Evolutionary conservation across 2,888 invertebrate species (phyloP).

Genomic region (Bellardia bayeri): DNA sequence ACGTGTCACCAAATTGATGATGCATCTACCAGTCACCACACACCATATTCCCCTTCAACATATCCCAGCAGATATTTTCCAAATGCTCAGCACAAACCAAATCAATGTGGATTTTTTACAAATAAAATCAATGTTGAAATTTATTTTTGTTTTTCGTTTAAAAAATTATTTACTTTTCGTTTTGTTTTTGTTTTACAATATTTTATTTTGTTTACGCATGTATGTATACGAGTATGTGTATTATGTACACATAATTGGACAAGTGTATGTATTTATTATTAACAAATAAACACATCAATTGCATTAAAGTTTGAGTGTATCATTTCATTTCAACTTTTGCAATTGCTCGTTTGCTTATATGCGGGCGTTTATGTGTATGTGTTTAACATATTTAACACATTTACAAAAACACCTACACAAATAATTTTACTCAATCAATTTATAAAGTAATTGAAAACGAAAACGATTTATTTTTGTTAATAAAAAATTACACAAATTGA

Average conservation of each 20-base stretch:
- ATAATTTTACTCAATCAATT: constrained; percentile 65
- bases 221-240: too few relatives aligned
- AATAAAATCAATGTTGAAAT: constrained; percentile 52
- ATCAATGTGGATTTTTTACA: constrained; percentile 51
- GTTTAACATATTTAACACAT: constrained; percentile 35
- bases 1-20: constrained; percentile 52
- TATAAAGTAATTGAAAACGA: constrained; percentile 65
- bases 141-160: constrained; percentile 39
- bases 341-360: background rate
- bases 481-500: constrained; percentile 40
- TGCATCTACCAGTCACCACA: constrained; percentile 54
- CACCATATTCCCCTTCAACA: constrained; percentile 63
- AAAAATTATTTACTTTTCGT: constrained; percentile 5
- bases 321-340: background rate
- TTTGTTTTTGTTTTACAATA: constrained; percentile 21
- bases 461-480: constrained; percentile 55
- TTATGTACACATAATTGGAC: constrained; percentile 38
- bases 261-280: constrained; percentile 24
- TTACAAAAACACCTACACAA: constrained; percentile 44
- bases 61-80: constrained; percentile 52
- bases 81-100: constrained; percentile 55
- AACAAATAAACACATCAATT: constrained; percentile 55
- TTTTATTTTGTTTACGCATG: constrained; percentile 36
- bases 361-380: background rate
- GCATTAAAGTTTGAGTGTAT: constrained; percentile 14